Percentiles rank a stretch among this genome's conserved stretches.
Conservation (phyloP, 2,113 vertebrate genomes). For the Actenoides hombroni region DNA sequence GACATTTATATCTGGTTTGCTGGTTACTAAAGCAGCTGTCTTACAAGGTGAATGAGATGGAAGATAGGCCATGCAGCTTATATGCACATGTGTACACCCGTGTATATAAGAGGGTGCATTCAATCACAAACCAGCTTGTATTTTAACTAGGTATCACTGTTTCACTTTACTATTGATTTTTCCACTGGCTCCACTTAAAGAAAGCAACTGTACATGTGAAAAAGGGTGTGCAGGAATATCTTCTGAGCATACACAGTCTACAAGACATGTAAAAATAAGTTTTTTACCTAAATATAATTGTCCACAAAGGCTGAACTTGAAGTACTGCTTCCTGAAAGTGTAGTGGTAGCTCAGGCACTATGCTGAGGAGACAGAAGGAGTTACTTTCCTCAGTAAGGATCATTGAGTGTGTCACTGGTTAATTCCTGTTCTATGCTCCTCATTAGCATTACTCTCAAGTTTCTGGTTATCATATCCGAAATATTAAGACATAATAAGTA, state of each 20-base stretch:
- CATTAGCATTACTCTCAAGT: conserved; percentile 88
- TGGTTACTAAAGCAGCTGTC: background rate
- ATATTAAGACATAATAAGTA: conserved; percentile 94
- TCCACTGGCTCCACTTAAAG: background rate
- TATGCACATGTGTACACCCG: background rate
- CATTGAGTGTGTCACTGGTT: conserved; percentile 76
- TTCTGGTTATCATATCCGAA: conserved; percentile 89
- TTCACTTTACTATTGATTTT: background rate
- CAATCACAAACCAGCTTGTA: background rate
- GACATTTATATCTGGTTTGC: background rate
- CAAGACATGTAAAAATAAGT: background rate
- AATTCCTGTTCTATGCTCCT: conserved; percentile 81
- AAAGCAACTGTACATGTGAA: background rate
- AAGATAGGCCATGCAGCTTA: background rate
- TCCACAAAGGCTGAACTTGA: background rate
- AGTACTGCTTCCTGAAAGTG: background rate
- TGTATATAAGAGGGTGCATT: background rate
- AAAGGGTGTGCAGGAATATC: background rate
- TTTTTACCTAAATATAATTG: background rate
- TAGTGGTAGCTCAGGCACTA: background rate
- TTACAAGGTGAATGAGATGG: background rate
- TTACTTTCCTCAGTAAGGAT: conserved; percentile 69
- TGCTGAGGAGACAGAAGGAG: conserved; percentile 31
- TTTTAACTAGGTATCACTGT: background rate
- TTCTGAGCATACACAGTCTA: background rate